Evolutionary conservation across 2,113 vertebrate species (phyloP), one percentile per base, ranked within the genome.

Genomic region (Sitta europaea): DNA sequence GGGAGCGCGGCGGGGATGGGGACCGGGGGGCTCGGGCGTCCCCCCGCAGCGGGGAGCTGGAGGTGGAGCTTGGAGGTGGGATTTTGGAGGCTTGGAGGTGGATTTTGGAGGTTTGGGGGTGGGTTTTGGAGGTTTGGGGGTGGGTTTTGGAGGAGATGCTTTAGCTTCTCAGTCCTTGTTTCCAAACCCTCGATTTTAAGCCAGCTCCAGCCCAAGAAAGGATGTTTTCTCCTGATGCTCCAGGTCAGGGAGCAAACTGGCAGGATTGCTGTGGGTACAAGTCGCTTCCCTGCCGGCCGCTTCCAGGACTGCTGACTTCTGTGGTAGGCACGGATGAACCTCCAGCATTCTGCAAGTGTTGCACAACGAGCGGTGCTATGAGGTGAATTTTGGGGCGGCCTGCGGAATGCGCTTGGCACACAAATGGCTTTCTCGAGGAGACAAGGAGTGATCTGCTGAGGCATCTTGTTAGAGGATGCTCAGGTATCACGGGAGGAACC

Each of bases 391-490:
- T 3, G 8, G 6, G 18, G 33, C 35, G 29, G 55, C 29, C 71
- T 1, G 0, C 0, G 1, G 45, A 50, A 27, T 7, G 14, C 9
- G 48, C 45, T 33, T 40, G 45, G 47, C 3, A 4, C 62, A 17
- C 8, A 1, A 28, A 5, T 5, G 35, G 3, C 0, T 27, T 86
- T 70, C 7, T 24, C 1, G 0, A 21, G 61, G 74, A 45, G 57
- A 40, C 43, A 7, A 43, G n/a, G 33, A 22, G 33, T 13, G 40
- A 71, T 36, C 27, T 45, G 38, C 71, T 45, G 25, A 42, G 67
- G 14, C 54, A 8, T 43, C 45, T 45, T 33, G 12, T 21, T 71
- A 24, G 27, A 21, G 43, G 59, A 27, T 13, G 10, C 61, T 80
- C 54, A 21, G 24, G 1, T 28, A 8, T 5, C 33, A 2, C 7